Base-by-base conservation (phyloP, 2,888 invertebrate genomes). In the Chloroclysta siterata region DNA sequence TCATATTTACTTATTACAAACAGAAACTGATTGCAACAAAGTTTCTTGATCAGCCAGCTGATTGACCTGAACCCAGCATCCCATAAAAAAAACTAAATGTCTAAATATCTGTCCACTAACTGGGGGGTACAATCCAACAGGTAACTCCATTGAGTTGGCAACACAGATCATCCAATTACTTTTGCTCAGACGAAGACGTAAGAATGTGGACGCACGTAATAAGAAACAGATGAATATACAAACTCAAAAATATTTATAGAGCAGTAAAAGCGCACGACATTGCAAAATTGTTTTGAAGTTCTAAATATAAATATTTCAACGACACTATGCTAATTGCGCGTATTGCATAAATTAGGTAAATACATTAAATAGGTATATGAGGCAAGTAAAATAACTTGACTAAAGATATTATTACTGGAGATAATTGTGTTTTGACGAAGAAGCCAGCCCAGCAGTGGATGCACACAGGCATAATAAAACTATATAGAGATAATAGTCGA, bases 251-350 rank as follows among this genome's bases (percentile, higher is more conserved):
- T 70, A 66, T 69, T 70, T 60, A 63, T 64, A 66, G 39, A 46
- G 15, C 22, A 65, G 47, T 59, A 51, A 63, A 63, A 56, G 39
- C 41, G 56, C 50, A 60, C 65, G 66, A 64, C 57, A 64, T 64
- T 72, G 69, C 69, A 64, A 72, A 70, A 69, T 68, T 64, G 60
- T 71, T 68, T 64, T 39, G 10, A 56, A 46, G 48, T 57, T 69
- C 54, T 70, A 67, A 72, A 77, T 72, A 75, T 76, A 77, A 60
- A 68, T 65, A 52, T 63, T 54, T 60, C 42, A 64, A 68, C 61
- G 62, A 62, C 61, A 65, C 63, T 52, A 57, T 17, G 51, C 53
- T 53, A 63, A 62, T 63, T 51, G 51, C 51, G 47, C 51, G 47
- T 42, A 44, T 58, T 54, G 50, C 51, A 59, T 64, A 48, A 64